Evolutionary conservation across 2,888 invertebrate genomes (phyloP), one percentile per base, ranked within the genome.

Genomic region (Isoperla grammatica): DNA sequence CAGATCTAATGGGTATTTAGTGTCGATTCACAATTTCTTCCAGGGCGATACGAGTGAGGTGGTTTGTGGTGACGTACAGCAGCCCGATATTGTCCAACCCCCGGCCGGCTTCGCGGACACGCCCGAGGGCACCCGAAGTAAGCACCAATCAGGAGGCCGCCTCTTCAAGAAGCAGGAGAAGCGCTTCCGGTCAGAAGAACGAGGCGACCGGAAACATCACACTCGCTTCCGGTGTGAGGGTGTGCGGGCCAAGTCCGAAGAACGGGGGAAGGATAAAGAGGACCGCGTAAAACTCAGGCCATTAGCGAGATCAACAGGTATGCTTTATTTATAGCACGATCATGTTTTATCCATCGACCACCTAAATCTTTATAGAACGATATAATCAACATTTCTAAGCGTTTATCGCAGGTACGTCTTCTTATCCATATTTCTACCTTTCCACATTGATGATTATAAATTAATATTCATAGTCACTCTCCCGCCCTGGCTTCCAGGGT

Each of bases 61-160:
- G 37, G 48, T 13, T 29, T 20, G 48, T 5, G 48, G 37, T 17
- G 48, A 19, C 37, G 53, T 35, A 13, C 19, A 35, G 20, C 37
- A 37, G 50, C 39, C 75, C 62, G 88, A 89, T 69, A 91, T 92
- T 66, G 91, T 92, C 1, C 88, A 90, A 69, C 92, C 92, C 0
- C 92, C 92, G 1, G 91, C 90, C 13, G 90, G 90, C 45, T 93
- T 92, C 71, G 92, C 90, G 6, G 92, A 93, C 73, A 91, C 90
- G 0, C 92, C 92, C 4, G 78, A 79, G 64, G 75, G 75, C 8
- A 71, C 72, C 9, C 68, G 73, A n/a, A 64, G 69, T 1, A 66
- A 67, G 8, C 22, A 43, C 6, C 29, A 29, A 29, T 29, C 29
- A 29, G 48, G 57, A 6, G 62, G 57, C 15, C 55, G 83, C 22